Percentiles rank a stretch among this genome's conserved stretches.
These are phyloP conservation scores for Acipenser oxyrinchus DNA, from an alignment of 2,797 vertebrate species.

Conservation along the genomic window DNA sequence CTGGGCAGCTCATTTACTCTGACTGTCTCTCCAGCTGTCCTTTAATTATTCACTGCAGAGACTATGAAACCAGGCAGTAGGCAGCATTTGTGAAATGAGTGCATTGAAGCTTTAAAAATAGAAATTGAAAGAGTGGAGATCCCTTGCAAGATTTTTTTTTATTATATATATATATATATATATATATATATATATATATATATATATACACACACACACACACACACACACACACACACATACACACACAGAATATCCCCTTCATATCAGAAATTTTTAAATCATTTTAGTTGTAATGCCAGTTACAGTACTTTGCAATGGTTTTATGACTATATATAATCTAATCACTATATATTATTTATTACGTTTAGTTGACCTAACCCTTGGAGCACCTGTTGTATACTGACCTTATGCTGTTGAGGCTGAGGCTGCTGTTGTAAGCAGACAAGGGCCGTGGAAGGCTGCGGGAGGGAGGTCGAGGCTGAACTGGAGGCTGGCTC, in stretches of 20 bases:
- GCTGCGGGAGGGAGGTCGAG: constrained; percentile 66
- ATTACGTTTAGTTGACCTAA: too few relatives aligned
- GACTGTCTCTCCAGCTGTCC: constrained; percentile 38
- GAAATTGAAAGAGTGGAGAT: constrained; percentile 4
- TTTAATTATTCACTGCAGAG: constrained; percentile 47
- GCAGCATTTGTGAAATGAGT: constrained; percentile 37
- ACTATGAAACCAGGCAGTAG: constrained; percentile 35
- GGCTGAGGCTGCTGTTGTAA: constrained; percentile 78
- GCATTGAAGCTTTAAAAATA: constrained; percentile 27
- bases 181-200: too few relatives aligned
- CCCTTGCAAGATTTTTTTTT: constrained; percentile 11
- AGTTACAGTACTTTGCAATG: too few relatives aligned
- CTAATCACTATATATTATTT: too few relatives aligned
- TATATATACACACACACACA: too few relatives aligned
- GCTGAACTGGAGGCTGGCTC: constrained; percentile 46
- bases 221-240: too few relatives aligned
- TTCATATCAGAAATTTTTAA: too few relatives aligned
- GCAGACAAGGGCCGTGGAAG: constrained; percentile 70
- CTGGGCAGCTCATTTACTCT: constrained; percentile 55
- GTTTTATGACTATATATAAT: not conserved
- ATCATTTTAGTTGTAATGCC: too few relatives aligned
- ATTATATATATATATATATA: too few relatives aligned
- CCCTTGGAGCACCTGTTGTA: too few relatives aligned
- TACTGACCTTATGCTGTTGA: constrained; percentile 85
- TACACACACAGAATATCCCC: too few relatives aligned